Conservation (phyloP, 2,797 vertebrate genomes). For the Anguilla marmorata region DNA sequence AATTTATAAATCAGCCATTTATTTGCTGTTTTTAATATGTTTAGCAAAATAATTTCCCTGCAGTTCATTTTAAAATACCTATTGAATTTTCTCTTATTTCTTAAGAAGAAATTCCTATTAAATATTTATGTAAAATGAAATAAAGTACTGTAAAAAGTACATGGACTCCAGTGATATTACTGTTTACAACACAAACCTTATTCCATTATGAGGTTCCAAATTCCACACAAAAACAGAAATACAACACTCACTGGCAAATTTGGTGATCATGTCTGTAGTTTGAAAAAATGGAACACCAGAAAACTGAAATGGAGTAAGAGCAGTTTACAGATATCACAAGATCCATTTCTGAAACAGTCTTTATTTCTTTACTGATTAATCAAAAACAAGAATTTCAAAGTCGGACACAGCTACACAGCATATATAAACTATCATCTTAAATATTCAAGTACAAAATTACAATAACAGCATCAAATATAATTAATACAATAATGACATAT, state of each 20-base stretch:
- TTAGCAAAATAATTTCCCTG: not conserved
- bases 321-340: not conserved
- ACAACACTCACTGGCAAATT: not conserved
- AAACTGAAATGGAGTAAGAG: not conserved
- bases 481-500: not conserved
- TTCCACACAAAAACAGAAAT: not conserved
- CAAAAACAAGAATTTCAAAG: not conserved
- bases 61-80: not conserved
- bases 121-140: not conserved
- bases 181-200: not conserved
- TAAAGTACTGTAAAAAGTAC: not conserved
- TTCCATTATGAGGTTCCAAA: not conserved
- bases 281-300: not conserved
- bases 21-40: not conserved
- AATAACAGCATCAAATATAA: not conserved
- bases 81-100: not conserved
- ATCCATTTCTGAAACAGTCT: not conserved
- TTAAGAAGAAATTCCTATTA: not conserved
- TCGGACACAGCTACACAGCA: not conserved
- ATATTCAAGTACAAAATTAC: not conserved
- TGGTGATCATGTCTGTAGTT: constrained; percentile 11
- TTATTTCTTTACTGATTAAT: not conserved
- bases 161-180: not conserved
- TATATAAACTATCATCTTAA: not conserved
- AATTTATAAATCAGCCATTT: not conserved